A percentile compares a stretch with the other conserved stretches of the same genome.
These are phyloP conservation scores for Tringa solitaria DNA, from an alignment of 2,113 vertebrate genomes.

Conservation along the genomic window DNA sequence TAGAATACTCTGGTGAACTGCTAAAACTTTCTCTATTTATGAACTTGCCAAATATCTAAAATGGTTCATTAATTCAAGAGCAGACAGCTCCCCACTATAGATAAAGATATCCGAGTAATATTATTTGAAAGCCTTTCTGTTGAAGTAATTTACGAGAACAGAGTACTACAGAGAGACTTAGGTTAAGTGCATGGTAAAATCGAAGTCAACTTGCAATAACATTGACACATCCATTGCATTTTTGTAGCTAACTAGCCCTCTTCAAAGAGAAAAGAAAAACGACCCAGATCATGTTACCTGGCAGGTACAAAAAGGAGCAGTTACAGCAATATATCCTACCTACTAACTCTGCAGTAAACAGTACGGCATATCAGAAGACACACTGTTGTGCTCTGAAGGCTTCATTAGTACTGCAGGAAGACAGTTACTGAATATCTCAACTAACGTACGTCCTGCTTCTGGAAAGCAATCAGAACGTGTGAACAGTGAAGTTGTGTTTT, in stretches of 20 bases:
- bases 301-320: not conserved
- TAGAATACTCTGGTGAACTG: not conserved
- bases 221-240: not conserved
- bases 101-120: not conserved
- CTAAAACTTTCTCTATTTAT: not conserved
- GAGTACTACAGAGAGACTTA: not conserved
- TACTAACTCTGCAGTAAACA: not conserved
- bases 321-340: not conserved
- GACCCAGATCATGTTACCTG: not conserved
- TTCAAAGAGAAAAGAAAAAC: not conserved
- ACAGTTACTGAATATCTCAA: not conserved
- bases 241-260: not conserved
- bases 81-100: not conserved
- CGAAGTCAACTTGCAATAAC: not conserved
- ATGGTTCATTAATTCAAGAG: not conserved
- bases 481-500: not conserved
- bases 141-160: not conserved
- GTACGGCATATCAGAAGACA: not conserved
- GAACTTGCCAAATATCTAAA: not conserved
- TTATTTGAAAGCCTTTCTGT: not conserved
- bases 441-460: accelerated
- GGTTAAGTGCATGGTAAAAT: not conserved
- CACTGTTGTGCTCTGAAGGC: not conserved
- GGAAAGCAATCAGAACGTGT: not conserved
- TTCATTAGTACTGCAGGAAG: not conserved